Evolutionary conservation across 2,888 invertebrate genomes (phyloP), one percentile per base, ranked within the genome.

Genomic region (Agrotis ipsilon): DNA sequence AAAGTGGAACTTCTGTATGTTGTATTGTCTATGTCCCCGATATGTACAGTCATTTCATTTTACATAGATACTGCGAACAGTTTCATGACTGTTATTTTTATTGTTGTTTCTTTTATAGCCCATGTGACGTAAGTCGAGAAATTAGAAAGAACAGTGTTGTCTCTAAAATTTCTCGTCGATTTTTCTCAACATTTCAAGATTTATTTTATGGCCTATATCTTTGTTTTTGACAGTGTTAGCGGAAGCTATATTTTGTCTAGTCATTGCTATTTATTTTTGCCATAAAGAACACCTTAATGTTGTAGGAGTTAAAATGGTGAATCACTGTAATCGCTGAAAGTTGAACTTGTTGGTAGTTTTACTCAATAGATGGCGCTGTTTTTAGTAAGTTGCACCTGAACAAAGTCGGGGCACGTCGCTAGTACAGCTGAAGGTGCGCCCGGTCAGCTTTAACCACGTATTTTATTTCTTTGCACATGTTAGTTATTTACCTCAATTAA

Each of bases 31-130:
- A 18, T 54, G 27, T 24, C 46, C 11, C 2, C 24, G 32, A 57
- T 39, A 72, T 45, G 21, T 49, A 43, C 6, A n/a, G n/a, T 51
- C 7, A 9, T 62, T 45, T 63, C n/a, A 58, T 54, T 67, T 54
- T 49, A 59, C 52, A 58, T 52, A 49, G 14, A 27, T 55, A 46
- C 51, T 51, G 54, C 24, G 54, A 57, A 51, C 52, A 63, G 59
- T 65, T n/a, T n/a, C n/a, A n/a, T 32, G 60, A 19, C 54, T 60
- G 77, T 48, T 63, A 60, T 79, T 48, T 55, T 63, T 66, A 58
- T 54, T 72, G 24, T 62, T 65, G 43, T 58, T 32, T 24, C 6
- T 51, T 58, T 61, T 48, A 45, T 58, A 58, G 49, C 11, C 14
- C 24, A 4, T 27, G 9, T 62, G 77, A 78, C 62, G 32, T 32